Percentiles rank a stretch among this genome's conserved stretches.
phyloP scores from a whole-genome alignment of 2,113 vertebrate genomes.

The Alosa alosa region DNA sequence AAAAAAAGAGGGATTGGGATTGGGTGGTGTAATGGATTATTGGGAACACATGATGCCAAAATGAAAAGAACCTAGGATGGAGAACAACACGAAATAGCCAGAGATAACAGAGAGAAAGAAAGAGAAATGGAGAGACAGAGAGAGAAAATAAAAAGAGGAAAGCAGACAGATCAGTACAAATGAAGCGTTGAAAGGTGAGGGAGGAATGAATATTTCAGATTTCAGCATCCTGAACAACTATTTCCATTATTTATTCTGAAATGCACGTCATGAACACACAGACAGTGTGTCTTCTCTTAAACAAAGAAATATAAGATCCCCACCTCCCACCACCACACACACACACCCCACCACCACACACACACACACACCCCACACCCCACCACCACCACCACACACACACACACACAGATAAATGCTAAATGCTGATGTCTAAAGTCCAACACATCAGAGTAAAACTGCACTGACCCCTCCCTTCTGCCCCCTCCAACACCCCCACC shows the following conservation, averaged over 20 bases:
- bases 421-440: not conserved
- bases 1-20: not conserved
- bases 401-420: not conserved
- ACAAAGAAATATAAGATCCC: not conserved
- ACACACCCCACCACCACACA: not conserved
- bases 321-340: too few relatives aligned
- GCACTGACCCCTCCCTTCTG: not conserved
- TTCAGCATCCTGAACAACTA: not conserved
- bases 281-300: not conserved
- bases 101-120: conserved; percentile 11
- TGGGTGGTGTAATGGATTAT: not conserved
- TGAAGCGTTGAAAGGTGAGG: conserved; percentile 8
- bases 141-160: not conserved
- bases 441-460: not conserved
- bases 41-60: not conserved
- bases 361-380: not conserved
- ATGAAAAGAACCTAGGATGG: not conserved
- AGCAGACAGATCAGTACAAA: not conserved
- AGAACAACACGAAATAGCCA: not conserved
- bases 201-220: not conserved
- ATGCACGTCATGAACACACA: not conserved
- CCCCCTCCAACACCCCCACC: not conserved
- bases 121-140: not conserved
- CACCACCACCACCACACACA: not conserved
- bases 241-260: not conserved